Evolutionary conservation across 2,797 vertebrate genomes (phyloP).

Genomic region (Choloepus didactylus): DNA sequence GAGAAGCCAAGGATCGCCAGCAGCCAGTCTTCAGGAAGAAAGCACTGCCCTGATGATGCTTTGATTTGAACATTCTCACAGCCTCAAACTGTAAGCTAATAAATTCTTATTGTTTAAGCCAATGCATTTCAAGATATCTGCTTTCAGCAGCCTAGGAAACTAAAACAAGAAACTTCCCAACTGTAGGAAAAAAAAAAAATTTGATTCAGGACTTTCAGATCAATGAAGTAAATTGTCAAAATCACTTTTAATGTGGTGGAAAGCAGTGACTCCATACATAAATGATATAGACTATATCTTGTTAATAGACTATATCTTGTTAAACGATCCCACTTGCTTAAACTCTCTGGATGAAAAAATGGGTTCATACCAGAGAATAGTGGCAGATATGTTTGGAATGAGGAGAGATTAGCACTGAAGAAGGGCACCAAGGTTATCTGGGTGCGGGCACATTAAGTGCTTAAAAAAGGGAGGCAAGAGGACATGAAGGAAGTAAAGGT

Average conservation of each 20-base stretch:
- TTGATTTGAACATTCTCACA: too few species aligned
- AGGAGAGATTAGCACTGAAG: background rate
- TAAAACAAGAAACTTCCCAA: background rate
- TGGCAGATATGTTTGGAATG: background rate
- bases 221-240: background rate
- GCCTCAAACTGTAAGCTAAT: too few species aligned
- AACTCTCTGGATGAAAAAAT: background rate
- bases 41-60: too few species aligned
- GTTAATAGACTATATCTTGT: background rate
- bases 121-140: too few species aligned
- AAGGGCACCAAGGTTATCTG: background rate
- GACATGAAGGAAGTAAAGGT: background rate
- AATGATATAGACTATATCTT: background rate
- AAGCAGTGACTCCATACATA: background rate
- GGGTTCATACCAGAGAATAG: fast-evolving
- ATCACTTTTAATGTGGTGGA: background rate
- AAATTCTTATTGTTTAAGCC: too few species aligned
- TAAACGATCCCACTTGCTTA: background rate
- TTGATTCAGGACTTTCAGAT: background rate
- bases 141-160: too few species aligned
- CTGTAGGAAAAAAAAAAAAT: background rate
- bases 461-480: background rate
- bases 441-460: background rate
- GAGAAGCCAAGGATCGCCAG: too few species aligned
- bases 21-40: too few species aligned